Evolutionary conservation across 1,140 invertebrate species (phyloP), one percentile per base, ranked within the genome.

Genomic region (Lerema accius): DNA sequence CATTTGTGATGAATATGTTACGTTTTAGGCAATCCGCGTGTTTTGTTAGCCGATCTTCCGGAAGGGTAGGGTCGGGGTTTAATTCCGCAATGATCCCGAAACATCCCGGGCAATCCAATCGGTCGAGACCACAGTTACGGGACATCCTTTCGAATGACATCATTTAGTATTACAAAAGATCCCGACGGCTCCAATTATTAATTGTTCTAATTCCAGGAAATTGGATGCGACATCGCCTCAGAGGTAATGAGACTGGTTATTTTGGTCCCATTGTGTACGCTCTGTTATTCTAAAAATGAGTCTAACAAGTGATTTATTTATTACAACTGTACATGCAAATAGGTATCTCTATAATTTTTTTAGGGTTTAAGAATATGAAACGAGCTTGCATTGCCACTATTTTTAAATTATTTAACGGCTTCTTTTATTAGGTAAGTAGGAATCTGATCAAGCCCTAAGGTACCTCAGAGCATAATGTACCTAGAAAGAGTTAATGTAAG

Each of bases 21-120:
- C 50, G 35, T 53, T 42, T 55, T 14, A 37, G 39, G 6, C 65
- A 69, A 69, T 69, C 67, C 43, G 16, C 13, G 32, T 45, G 56
- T 56, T 62, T 17, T 56, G 65, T 65, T 59, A 32, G 55, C 39
- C 23, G 28, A n/a, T 28, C n/a, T 11, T 51, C 5, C 35, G 50
- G 17, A 16, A 26, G n/a, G 28, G n/a, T 45, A 40, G 11, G 39
- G 13, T 37, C 11, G 14, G 40, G 14, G 58, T 67, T 67, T 67
- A 71, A 71, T 64, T 62, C 43, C 46, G 39, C 49, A 43, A 56
- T 42, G 51, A 32, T 56, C 53, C 40, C 53, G 10, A 15, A 56
- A 43, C 53, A 70, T 69, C 55, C 63, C 66, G 63, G 67, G 71
- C 68, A 75, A 80, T 71, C 71, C 73, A 82, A 82, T 80, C 70